These are phyloP conservation scores for Magallana gigas DNA, from an alignment of 1,140 invertebrate species.

Conservation along the genomic window DNA sequence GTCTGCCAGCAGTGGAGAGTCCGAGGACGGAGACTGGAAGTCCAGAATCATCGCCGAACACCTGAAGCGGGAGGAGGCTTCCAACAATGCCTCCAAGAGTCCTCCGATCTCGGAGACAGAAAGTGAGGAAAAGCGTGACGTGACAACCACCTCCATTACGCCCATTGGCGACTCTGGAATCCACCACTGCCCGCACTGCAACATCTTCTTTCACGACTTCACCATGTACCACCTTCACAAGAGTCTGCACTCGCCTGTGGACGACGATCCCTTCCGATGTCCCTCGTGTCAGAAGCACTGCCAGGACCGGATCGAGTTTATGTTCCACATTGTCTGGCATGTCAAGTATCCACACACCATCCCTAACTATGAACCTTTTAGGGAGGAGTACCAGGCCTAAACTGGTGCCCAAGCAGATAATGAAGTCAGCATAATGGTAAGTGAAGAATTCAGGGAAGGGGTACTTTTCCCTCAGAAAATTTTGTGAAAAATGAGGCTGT, in stretches of 20 bases:
- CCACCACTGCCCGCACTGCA: conserved; percentile 75
- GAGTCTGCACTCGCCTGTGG: conserved; percentile 73
- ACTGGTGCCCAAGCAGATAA: conserved; percentile 15
- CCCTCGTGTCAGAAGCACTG: conserved; percentile 74
- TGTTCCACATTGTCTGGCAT: conserved; percentile 77
- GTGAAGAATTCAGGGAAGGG: neutral
- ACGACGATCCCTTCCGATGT: conserved; percentile 73
- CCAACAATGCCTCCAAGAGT: conserved; percentile 39
- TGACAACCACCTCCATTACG: conserved; percentile 71
- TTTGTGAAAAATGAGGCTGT: too few species aligned
- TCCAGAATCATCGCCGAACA: conserved; percentile 51
- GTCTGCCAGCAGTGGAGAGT: conserved; percentile 64
- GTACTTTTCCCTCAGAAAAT: too few species aligned
- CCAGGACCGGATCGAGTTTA: conserved; percentile 77
- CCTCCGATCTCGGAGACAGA: conserved; percentile 67
- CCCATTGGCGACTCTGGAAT: conserved; percentile 72
- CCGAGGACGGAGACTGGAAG: conserved; percentile 68
- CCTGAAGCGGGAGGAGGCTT: conserved; percentile 4
- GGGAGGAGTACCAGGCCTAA: conserved; percentile 69
- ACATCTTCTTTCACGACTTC: conserved; percentile 76
- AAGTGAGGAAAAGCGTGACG: conserved; percentile 70
- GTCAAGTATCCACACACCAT: conserved; percentile 77
- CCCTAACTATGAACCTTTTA: conserved; percentile 76
- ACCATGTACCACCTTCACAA: conserved; percentile 77
- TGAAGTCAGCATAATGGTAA: conserved; percentile 26